phyloP scores from a whole-genome alignment of 2,888 invertebrate species.

The Hoplodrina ambigua region DNA sequence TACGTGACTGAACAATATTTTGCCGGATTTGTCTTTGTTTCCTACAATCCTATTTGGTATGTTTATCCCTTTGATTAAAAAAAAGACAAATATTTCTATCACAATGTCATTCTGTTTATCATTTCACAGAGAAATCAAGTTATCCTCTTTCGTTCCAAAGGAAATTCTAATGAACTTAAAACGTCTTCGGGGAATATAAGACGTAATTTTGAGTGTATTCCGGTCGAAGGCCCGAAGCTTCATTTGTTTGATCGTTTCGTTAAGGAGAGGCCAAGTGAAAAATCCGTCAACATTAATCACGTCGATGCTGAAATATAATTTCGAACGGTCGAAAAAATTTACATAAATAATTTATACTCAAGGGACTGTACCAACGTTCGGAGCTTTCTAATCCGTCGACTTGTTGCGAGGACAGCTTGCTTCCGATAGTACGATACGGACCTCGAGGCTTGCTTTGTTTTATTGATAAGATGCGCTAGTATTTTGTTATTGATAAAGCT shows the following conservation, averaged over 20 bases:
- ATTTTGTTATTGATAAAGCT: constrained; percentile 52
- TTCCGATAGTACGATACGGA: constrained; percentile 68
- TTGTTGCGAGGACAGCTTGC: constrained; percentile 70
- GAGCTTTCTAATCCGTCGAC: constrained; percentile 76
- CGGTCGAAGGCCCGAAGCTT: constrained; percentile 83
- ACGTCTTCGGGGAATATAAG: constrained; percentile 72
- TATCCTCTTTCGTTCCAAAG: constrained; percentile 71
- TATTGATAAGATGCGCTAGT: constrained; percentile 56
- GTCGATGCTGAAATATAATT: constrained; percentile 87
- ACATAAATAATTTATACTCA: constrained; percentile 89
- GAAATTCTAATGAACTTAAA: constrained; percentile 78
- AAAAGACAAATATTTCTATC: constrained; percentile 59
- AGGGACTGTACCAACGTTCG: constrained; percentile 72
- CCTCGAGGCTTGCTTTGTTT: constrained; percentile 65
- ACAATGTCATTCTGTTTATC: constrained; percentile 70
- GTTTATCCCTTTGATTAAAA: constrained; percentile 46
- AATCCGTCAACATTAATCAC: constrained; percentile 88
- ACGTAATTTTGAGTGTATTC: constrained; percentile 74
- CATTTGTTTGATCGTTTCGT: constrained; percentile 86
- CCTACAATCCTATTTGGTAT: constrained; percentile 45
- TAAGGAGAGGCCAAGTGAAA: constrained; percentile 84
- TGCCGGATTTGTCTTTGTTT: constrained; percentile 74
- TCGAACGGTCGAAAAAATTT: constrained; percentile 86
- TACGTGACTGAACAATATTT: constrained; percentile 77
- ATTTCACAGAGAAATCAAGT: constrained; percentile 74